Base-by-base conservation (phyloP, 2,888 invertebrate genomes). In the Lamellibrachia satsuma region DNA sequence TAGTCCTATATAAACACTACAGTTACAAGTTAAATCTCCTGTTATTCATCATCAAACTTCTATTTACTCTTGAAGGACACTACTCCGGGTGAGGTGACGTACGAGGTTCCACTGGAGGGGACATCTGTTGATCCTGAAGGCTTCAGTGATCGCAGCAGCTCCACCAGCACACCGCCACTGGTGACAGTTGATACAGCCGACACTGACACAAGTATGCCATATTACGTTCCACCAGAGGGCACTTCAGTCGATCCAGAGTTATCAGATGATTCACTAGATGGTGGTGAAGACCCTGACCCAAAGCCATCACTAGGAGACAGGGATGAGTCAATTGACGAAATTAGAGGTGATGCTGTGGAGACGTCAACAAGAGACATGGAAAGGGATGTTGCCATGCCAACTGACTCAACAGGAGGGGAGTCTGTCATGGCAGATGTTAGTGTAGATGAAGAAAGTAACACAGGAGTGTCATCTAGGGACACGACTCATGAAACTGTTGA, bases 191-290 rank as follows among this genome's bases (percentile, higher is more conserved):
- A 60, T 22, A 60, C 15, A 75, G 75, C 75, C 2, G 75, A 15
- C 75, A 75, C 75, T 75, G 75, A 75, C 75, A 75, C 75, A 75
- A 75, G 75, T 22, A 22, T 75, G 75, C 22, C 75, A 75, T 75
- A 22, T 75, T 75, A 22, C 75, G 75, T 75, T n/a, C 75, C 75
- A 22, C 75, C 75, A 75, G 75, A 75, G 75, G 75, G 75, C 15
- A 75, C 75, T 11, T 75, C 75, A 22, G 75, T 75, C 75, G 75
- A 75, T 6, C 75, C 75, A 75, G 75, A 75, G 75, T 75, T 75
- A n/a, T 75, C 75, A 22, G 75, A 75, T 75, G 75, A 75, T 75
- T 75, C 75, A 75, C 75, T 75, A 75, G 75, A 75, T 75, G 75
- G 75, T 22, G 75, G 22, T 75, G 75, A 75, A 75, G 75, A n/a